phyloP scores from a whole-genome alignment of 2,113 vertebrate species.

The Rhinoderma darwinii region DNA sequence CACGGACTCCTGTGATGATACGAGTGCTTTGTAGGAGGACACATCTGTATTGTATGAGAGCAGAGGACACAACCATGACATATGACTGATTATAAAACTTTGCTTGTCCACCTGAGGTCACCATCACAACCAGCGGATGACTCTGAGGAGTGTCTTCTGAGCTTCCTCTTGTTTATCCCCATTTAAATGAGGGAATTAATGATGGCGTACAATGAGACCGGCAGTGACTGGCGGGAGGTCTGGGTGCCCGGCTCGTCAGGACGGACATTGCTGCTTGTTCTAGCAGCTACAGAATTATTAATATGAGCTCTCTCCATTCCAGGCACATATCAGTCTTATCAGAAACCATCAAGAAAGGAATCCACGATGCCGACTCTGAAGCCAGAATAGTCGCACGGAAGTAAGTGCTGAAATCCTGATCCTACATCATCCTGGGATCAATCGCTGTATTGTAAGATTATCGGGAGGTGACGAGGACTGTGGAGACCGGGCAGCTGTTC shows the following conservation, averaged over 20 bases:
- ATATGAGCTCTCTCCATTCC: conserved; percentile 67
- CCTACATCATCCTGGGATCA: not conserved
- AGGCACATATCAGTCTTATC: conserved; percentile 95
- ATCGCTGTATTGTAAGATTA: not conserved
- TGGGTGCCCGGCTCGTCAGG: not conserved
- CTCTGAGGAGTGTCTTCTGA: conserved; percentile 66
- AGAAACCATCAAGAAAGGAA: conserved; percentile 97
- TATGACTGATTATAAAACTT: not conserved
- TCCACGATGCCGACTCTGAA: conserved; percentile 97
- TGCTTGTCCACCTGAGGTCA: conserved; percentile 61
- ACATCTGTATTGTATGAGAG: no score
- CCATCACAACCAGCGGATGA: conserved; percentile 64
- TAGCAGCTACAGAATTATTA: not conserved
- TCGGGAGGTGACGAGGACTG: no score
- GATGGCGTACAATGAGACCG: not conserved
- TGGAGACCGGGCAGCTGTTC: no score
- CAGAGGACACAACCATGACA: no score
- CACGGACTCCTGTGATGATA: no score
- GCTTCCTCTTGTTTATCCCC: conserved; percentile 62
- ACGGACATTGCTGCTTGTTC: not conserved
- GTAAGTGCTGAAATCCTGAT: conserved; percentile 79
- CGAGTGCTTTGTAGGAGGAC: no score
- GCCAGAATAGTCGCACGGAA: conserved; percentile 95
- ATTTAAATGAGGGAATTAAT: conserved; percentile 52
- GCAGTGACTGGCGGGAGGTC: conserved; percentile 26